A percentile compares a stretch with the other conserved stretches of the same genome.
phyloP scores from a whole-genome alignment of 2,888 invertebrate species.

The Harmothoe impar region DNA sequence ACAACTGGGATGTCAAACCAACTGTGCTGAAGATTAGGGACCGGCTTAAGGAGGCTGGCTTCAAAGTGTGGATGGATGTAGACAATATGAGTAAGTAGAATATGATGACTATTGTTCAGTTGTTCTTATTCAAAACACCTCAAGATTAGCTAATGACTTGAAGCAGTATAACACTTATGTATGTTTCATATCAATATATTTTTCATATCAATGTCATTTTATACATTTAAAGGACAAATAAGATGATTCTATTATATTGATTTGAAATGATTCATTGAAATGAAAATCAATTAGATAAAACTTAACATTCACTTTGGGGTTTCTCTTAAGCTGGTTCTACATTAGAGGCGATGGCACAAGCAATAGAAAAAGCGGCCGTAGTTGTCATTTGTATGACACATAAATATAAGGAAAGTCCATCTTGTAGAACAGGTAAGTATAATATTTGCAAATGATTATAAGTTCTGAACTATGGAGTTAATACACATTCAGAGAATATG shows the following conservation, averaged over 20 bases:
- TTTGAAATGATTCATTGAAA: background rate
- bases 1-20: constrained; percentile 70
- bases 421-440: constrained; percentile 35
- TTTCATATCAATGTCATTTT: too few species aligned
- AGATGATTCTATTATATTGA: too few species aligned
- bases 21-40: constrained; percentile 68
- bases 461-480: background rate
- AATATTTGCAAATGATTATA: background rate
- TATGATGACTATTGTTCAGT: too few species aligned
- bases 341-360: constrained; percentile 3
- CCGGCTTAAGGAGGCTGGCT: constrained; percentile 68
- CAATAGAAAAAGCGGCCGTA: background rate
- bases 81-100: constrained; percentile 72
- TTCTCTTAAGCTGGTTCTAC: background rate
- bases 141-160: too few species aligned
- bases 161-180: too few species aligned
- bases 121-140: too few species aligned
- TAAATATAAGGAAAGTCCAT: constrained; percentile 25
- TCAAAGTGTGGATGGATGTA: constrained; percentile 73
- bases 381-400: constrained; percentile 25
- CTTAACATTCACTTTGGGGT: background rate
- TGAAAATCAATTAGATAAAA: background rate
- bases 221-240: too few species aligned
- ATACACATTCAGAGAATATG: background rate
- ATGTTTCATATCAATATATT: too few species aligned